Percentiles rank a stretch among this genome's conserved stretches.
Conservation (phyloP, 2,113 vertebrate species). For the Podarcis raffonei region DNA sequence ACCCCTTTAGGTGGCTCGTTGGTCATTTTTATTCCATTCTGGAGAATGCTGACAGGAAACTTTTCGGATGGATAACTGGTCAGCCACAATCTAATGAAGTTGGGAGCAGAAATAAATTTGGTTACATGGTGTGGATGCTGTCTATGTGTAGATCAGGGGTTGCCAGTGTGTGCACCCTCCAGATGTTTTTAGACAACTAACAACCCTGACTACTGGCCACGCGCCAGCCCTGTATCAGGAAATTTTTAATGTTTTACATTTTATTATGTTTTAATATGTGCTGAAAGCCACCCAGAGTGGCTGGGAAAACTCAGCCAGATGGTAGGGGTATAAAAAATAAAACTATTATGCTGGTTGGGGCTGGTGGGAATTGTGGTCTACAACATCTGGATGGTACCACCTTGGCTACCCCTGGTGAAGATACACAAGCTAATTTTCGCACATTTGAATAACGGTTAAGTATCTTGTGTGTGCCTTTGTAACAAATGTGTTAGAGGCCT, state of each 20-base stretch:
- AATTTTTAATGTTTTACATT: too few relatives aligned
- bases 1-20: constrained; percentile 94
- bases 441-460: neutral
- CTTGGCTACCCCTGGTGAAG: neutral
- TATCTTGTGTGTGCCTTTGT: neutral
- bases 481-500: neutral
- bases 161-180: neutral
- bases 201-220: too few relatives aligned
- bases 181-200: neutral
- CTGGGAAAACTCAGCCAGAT: too few relatives aligned
- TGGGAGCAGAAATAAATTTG: constrained; percentile 20
- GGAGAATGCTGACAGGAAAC: constrained; percentile 93
- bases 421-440: neutral
- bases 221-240: too few relatives aligned
- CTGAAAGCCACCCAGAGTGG: too few relatives aligned
- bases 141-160: neutral
- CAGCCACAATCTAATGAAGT: constrained; percentile 83
- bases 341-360: neutral
- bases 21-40: constrained; percentile 96
- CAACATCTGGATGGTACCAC: too few relatives aligned
- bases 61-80: constrained; percentile 94
- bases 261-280: too few relatives aligned
- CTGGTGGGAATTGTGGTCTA: too few relatives aligned
- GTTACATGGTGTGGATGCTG: neutral
- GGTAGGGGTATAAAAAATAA: too few relatives aligned